Evolutionary conservation across 2,888 invertebrate genomes (phyloP), one percentile per base, ranked within the genome.

Genomic region (Melanargia galathea): DNA sequence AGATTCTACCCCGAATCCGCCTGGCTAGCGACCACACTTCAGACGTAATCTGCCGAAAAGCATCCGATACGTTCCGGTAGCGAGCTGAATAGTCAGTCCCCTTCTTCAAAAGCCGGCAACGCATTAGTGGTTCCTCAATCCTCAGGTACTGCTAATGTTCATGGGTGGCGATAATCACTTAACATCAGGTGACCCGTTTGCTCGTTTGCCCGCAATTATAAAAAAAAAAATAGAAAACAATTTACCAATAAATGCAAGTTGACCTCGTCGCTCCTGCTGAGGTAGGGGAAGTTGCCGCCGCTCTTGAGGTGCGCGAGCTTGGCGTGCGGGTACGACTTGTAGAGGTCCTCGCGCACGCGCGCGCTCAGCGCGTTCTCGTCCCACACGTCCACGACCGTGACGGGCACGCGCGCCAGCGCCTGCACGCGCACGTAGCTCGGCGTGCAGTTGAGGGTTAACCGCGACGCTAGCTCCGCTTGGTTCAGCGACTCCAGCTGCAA

Each of bases 281-380:
- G 90, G 79, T 97, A 97, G 0, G 97, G 97, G 83, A 97, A 97
- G 87, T 97, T 97, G 5, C 97, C 97, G 0, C 97, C 97, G 69
- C 93, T 94, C 81, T 98, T 98, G 54, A 97, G 86, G 83, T 97
- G 97, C 1, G 97, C 97, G 67, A 96, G 82, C 85, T 96, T 96
- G 0, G 97, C 97, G 66, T 95, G 93, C 0, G 97, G 97, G 82
- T 97, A 97, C 72, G 95, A 95, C 80, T 96, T 96, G 81, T 96
- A 96, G 71, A 97, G 87, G 75, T 96, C 96, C 75, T 97, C 97
- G 59, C 95, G 88, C 0, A 97, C 97, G 46, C 92, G 82, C 67
- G 93, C 93, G 64, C 96, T 96, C 54, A 97, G 84, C 4, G 97
- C 97, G 82, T 95, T 95, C 74, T 97, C 95, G 83, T 97, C 97